A percentile compares a stretch with the other conserved stretches of the same genome.
These are phyloP conservation scores for Leptogaster cylindrica DNA, from an alignment of 2,888 invertebrate species.

Conservation along the genomic window DNA sequence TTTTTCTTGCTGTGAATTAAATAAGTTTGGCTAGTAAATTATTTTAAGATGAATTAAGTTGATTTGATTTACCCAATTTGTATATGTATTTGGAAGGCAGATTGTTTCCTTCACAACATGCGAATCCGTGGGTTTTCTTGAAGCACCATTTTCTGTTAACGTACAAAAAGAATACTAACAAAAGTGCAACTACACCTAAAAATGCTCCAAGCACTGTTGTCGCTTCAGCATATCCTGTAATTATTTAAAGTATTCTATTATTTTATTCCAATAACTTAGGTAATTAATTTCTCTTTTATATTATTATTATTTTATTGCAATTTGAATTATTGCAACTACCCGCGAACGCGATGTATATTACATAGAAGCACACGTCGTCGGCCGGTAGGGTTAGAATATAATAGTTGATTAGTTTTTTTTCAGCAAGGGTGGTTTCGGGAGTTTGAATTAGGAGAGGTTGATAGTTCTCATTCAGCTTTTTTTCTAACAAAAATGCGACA, in stretches of 20 bases:
- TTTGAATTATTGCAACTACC: no score
- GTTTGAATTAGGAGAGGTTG: no score
- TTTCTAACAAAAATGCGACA: no score
- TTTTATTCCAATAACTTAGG: not conserved
- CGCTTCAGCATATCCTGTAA: slow-evolving; percentile 72
- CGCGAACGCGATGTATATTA: no score
- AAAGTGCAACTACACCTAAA: slow-evolving; percentile 80
- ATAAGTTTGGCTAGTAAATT: not conserved
- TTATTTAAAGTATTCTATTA: slow-evolving; percentile 4
- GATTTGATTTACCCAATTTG: slow-evolving; percentile 56
- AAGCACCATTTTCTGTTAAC: slow-evolving; percentile 80
- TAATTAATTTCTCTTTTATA: no score
- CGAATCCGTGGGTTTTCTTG: slow-evolving; percentile 67
- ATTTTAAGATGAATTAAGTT: slow-evolving; percentile 40
- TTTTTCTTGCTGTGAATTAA: slow-evolving; percentile 54
- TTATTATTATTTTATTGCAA: no score
- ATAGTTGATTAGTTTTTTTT: no score
- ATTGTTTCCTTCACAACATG: slow-evolving; percentile 68
- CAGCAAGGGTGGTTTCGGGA: no score
- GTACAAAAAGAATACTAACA: slow-evolving; percentile 85
- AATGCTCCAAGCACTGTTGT: slow-evolving; percentile 88
- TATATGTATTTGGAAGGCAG: slow-evolving; percentile 60
- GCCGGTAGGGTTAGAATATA: no score
- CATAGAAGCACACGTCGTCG: no score
- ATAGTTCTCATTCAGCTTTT: no score